A percentile compares a stretch with the other conserved stretches of the same genome.
These are phyloP conservation scores for Bolborhynchus lineola DNA, from an alignment of 2,113 vertebrate species.

Conservation along the genomic window DNA sequence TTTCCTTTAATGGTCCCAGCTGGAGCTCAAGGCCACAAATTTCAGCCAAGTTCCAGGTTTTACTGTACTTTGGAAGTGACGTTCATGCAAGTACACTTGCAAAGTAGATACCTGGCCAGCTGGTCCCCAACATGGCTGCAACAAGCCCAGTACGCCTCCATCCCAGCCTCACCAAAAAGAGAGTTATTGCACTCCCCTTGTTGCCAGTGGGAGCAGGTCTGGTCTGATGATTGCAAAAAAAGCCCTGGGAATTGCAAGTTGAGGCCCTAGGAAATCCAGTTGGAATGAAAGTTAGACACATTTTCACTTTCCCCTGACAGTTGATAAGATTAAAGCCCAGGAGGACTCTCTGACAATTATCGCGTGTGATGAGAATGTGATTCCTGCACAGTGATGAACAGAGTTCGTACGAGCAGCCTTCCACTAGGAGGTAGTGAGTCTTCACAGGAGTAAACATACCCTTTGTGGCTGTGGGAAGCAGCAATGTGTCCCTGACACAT, in stretches of 20 bases:
- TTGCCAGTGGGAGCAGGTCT: not conserved
- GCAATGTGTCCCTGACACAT: not conserved
- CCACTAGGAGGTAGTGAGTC: not conserved
- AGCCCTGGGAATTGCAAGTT: not conserved
- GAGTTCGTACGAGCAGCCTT: not conserved
- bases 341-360: not conserved
- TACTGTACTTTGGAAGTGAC: not conserved
- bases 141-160: not conserved
- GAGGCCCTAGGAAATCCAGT: not conserved
- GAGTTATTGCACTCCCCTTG: not conserved
- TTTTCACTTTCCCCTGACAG: not conserved
- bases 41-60: not conserved
- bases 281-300: not conserved
- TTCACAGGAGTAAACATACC: not conserved
- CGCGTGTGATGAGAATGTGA: fast-evolving
- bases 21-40: not conserved
- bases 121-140: fast-evolving
- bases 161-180: not conserved
- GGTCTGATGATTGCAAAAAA: not conserved
- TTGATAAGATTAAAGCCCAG: not conserved
- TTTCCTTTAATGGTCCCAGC: not conserved
- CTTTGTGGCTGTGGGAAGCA: not conserved
- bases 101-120: not conserved
- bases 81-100: not conserved
- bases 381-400: not conserved